Conservation (phyloP, 37 sponge, comb jelly and placozoan species). For the Haliclona indistincta region DNA sequence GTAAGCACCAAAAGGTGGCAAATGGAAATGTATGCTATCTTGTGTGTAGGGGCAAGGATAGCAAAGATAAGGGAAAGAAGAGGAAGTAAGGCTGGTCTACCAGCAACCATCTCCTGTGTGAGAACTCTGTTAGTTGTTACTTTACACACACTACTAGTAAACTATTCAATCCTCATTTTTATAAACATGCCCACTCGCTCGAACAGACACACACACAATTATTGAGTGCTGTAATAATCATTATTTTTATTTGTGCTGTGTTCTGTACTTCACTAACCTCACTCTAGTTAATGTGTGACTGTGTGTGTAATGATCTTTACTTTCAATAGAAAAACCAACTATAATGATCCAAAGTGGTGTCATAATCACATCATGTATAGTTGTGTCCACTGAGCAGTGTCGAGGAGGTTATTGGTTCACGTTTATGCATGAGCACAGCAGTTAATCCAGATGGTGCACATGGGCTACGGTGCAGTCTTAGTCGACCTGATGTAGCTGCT, state of each 20-base stretch:
- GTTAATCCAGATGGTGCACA: background rate
- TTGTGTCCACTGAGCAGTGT: background rate
- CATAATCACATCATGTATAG: background rate
- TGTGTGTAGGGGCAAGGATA: constrained; percentile 4
- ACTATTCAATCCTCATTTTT: too few species aligned
- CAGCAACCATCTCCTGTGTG: too few species aligned
- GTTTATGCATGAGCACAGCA: constrained; percentile 4
- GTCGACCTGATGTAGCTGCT: background rate
- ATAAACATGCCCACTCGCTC: too few species aligned
- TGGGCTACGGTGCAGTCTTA: background rate
- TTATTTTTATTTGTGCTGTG: background rate
- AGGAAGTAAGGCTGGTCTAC: constrained; percentile 18
- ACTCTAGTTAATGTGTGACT: too few species aligned
- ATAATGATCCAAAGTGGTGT: background rate
- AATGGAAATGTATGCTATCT: too few species aligned
- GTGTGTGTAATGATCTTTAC: too few species aligned
- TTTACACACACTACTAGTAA: too few species aligned
- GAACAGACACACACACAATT: too few species aligned
- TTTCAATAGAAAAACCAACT: background rate
- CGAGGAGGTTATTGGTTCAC: background rate
- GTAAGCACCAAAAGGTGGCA: too few species aligned
- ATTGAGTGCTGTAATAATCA: background rate
- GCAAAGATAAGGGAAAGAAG: constrained; percentile 45
- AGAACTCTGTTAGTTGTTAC: too few species aligned
- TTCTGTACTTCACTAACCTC: background rate